Percentiles rank a stretch among this genome's conserved stretches.
phyloP scores from a whole-genome alignment of 2,113 vertebrate species.

The Coryphaenoides rupestris region DNA sequence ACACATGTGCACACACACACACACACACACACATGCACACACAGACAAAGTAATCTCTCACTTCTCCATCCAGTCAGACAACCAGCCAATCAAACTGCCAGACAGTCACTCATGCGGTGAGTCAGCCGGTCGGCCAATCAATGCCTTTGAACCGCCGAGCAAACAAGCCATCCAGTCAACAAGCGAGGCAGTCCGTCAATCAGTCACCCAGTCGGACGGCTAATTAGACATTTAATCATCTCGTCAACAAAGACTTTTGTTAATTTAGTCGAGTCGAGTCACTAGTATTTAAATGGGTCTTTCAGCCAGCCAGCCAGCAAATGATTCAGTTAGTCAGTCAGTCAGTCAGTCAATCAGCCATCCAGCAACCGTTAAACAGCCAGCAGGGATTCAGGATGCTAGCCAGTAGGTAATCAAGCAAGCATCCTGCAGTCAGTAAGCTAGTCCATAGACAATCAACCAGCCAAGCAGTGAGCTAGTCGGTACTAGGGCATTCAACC shows the following conservation, averaged over 20 bases:
- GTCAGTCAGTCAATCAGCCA: conserved; percentile 2
- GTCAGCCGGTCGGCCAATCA: not conserved
- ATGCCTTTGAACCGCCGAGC: not conserved
- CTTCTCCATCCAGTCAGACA: not conserved
- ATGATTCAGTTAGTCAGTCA: conserved; percentile 1
- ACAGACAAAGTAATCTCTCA: not conserved
- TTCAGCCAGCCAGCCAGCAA: no score
- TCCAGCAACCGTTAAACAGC: not conserved
- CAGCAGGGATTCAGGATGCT: no score
- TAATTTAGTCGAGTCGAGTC: no score
- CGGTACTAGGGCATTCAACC: no score
- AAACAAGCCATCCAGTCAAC: conserved; percentile 6
- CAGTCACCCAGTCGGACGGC: conserved; percentile 1
- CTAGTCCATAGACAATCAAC: no score
- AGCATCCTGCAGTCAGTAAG: no score
- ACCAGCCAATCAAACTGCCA: conserved; percentile 4
- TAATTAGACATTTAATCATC: not conserved
- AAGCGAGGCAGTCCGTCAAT: not conserved
- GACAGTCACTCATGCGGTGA: not conserved
- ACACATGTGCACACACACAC: not conserved
- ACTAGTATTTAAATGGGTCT: no score
- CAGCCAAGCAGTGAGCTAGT: no score
- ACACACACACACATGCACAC: no score
- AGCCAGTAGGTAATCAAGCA: no score
- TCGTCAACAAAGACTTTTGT: no score